Base-by-base conservation (phyloP, 2,113 vertebrate species). In the Ageneiosus marmoratus region DNA sequence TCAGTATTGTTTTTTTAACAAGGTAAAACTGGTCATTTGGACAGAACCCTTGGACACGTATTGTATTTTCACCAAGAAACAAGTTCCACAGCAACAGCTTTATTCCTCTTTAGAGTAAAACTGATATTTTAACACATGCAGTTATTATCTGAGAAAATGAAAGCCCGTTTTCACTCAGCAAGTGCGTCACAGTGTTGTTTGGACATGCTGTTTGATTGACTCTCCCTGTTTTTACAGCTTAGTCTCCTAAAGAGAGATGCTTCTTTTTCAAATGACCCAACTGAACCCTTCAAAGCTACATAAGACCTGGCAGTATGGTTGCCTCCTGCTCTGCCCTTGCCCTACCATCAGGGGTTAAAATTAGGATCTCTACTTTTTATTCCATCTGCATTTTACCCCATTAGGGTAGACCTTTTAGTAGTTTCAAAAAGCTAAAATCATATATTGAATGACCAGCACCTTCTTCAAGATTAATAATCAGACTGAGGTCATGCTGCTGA, bases 151-250 rank as follows among this genome's bases (percentile, higher is more conserved):
- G n/a, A 62, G 44, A 55, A 34, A 75, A 48, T 1, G 5, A 51
- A 50, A 56, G 78, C 44, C 50, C 34, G n/a, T 69, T 50, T 80
- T 51, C 60, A 67, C 83, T 56, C 69, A 81, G 83, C 70, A 74
- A 74, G 78, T 56, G 37, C 8, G 73, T 78, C 63, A 20, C 62
- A 75, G 32, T 44, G 65, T n/a, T 86, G 83, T 86, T 84, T 83
- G 60, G 84, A 86, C 87, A 80, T 83, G 83, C 73, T 34, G 60
- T 80, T 85, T 84, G 87, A 88, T 88, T 83, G 63, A 83, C 77
- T 72, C 34, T 51, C n/a, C 53, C 77, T 88, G 87, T 88, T 88
- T 86, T 88, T 83, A 82, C 87, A 88, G 87, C 85, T 86, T 83
- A 75, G 63, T 60, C 77, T 77, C 82, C 72, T 87, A 76, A 58